phyloP scores from a whole-genome alignment of 2,797 vertebrate species.

The Siniperca undulata region DNA sequence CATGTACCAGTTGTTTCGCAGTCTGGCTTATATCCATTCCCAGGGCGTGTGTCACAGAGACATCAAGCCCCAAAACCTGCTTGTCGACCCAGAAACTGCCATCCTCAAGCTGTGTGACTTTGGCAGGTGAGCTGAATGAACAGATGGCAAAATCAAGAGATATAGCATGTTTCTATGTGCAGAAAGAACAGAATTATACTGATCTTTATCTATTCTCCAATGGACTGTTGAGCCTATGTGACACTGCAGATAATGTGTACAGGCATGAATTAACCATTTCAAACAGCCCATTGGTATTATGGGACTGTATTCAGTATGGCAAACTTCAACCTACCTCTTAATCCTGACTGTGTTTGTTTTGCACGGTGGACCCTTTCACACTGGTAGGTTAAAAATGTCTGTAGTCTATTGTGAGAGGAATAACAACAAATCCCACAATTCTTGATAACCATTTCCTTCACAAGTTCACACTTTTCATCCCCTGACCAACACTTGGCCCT shows the following conservation, averaged over 20 bases:
- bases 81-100: conserved; percentile 93
- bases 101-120: conserved; percentile 95
- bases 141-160: neutral
- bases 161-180: neutral
- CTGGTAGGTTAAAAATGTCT: neutral
- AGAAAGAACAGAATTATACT: neutral
- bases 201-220: neutral
- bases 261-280: neutral
- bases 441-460: neutral
- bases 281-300: neutral
- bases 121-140: conserved; percentile 86
- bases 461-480: neutral
- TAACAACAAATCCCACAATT: neutral
- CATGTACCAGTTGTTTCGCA: conserved; percentile 94
- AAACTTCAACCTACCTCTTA: neutral
- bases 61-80: conserved; percentile 94
- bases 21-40: conserved; percentile 95
- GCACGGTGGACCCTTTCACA: neutral
- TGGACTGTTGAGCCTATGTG: neutral
- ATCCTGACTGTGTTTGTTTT: neutral
- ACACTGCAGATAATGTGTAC: neutral
- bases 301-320: neutral
- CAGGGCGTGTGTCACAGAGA: conserved; percentile 94
- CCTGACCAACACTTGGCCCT: neutral
- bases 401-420: neutral